Conservation (phyloP, 2,797 vertebrate genomes). For the Dermochelys coriacea region DNA sequence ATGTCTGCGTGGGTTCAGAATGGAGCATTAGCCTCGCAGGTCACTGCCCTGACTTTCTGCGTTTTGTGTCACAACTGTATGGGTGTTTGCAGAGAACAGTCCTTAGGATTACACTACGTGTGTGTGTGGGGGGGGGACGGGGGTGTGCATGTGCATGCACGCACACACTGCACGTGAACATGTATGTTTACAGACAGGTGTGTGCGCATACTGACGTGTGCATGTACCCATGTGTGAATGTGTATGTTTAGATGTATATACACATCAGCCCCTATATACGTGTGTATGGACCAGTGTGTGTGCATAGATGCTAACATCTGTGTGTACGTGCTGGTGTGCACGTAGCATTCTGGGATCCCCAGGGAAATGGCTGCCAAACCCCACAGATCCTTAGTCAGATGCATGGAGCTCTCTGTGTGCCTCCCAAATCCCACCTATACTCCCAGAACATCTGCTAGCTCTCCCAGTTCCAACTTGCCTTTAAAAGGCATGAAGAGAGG, state of each 20-base stretch:
- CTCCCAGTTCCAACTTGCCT: not conserved
- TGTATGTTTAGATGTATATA: fast-evolving
- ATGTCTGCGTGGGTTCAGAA: slow-evolving; percentile 54
- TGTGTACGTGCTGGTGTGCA: fast-evolving
- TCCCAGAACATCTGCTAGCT: not conserved
- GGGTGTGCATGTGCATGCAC: not conserved
- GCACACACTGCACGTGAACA: not conserved
- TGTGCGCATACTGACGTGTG: not conserved
- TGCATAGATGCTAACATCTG: fast-evolving
- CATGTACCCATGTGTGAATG: fast-evolving
- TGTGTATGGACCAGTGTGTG: not conserved
- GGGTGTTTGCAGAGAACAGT: slow-evolving; percentile 19
- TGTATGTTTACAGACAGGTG: not conserved
- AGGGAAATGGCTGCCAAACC: fast-evolving
- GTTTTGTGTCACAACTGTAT: slow-evolving; percentile 25
- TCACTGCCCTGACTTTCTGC: slow-evolving; percentile 58
- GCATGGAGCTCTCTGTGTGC: not conserved
- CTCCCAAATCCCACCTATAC: not conserved
- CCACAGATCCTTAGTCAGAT: not conserved
- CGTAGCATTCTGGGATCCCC: too few species aligned
- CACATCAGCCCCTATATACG: fast-evolving
- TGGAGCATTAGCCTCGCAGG: slow-evolving; percentile 64
- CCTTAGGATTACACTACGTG: not conserved
- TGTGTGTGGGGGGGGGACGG: not conserved
- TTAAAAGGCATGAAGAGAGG: not conserved